Conservation (phyloP, 2,113 vertebrate species). For the Rostratula benghalensis region DNA sequence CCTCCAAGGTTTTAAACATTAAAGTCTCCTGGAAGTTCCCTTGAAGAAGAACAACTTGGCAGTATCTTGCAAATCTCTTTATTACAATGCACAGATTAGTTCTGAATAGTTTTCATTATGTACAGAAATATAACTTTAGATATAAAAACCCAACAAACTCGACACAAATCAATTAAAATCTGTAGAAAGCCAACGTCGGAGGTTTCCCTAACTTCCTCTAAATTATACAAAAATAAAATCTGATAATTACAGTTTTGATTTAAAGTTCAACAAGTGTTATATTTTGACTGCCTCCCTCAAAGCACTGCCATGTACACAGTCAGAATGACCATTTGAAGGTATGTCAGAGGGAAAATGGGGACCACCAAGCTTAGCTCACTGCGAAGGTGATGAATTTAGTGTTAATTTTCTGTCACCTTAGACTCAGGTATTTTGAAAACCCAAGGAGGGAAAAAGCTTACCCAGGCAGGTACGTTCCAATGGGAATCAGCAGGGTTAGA, state of each 20-base stretch:
- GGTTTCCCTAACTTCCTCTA: constrained; percentile 37
- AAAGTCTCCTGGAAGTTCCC: rapidly evolving
- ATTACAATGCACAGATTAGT: constrained; percentile 77
- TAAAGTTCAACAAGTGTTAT: constrained; percentile 51
- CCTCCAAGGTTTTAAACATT: too few relatives aligned
- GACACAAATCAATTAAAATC: constrained; percentile 56
- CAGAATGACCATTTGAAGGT: background rate
- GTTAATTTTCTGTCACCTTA: background rate
- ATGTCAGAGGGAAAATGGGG: background rate
- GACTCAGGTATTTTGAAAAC: background rate
- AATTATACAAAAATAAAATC: constrained; percentile 83
- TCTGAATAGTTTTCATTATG: constrained; percentile 63
- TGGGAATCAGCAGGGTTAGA: background rate
- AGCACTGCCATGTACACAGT: background rate
- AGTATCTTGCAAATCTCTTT: constrained; percentile 78
- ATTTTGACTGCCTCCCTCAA: background rate
- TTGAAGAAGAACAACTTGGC: background rate
- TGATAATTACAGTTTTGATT: constrained; percentile 70
- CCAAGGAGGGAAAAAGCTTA: rapidly evolving
- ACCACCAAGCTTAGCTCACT: background rate
- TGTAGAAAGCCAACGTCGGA: constrained; percentile 56
- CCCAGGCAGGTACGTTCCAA: background rate
- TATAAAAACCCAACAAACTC: constrained; percentile 69
- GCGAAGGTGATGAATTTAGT: background rate
- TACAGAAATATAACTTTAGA: constrained; percentile 78